Percentiles rank a stretch among this genome's conserved stretches.
Evolutionary conservation across 2,113 vertebrate genomes (phyloP).

Genomic region (Equus quagga): DNA sequence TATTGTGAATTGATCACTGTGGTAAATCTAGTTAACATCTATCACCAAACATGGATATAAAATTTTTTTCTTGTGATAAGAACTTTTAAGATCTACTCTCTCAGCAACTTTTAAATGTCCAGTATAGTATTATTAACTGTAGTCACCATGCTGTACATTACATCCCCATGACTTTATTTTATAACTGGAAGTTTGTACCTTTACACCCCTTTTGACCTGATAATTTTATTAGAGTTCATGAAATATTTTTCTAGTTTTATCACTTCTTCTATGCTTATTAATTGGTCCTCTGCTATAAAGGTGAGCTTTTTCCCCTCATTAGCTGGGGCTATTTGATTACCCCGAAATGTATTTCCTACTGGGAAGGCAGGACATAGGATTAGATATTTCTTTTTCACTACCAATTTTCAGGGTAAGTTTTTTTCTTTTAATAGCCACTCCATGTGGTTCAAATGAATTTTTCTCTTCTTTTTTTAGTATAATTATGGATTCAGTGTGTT

Average conservation of each 20-base stretch:
- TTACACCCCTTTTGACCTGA: neutral
- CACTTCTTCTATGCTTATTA: neutral
- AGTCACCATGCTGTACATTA: neutral
- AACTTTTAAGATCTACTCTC: neutral
- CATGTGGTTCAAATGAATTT: neutral
- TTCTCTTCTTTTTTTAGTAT: slow-evolving; percentile 9
- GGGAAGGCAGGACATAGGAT: neutral
- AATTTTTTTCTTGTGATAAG: neutral
- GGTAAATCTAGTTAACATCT: neutral
- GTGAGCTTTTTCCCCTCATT: neutral
- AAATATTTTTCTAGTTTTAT: slow-evolving; percentile 42
- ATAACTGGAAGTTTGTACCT: neutral
- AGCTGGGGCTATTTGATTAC: neutral
- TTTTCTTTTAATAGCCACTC: slow-evolving; percentile 5
- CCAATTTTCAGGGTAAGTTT: neutral
- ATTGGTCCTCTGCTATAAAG: neutral
- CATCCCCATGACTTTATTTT: neutral
- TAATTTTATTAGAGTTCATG: slow-evolving; percentile 52
- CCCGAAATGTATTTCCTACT: neutral
- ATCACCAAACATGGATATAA: neutral
- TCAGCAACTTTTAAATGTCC: neutral
- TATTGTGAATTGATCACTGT: neutral
- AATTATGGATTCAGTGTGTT: slow-evolving; percentile 13
- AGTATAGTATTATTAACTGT: neutral
- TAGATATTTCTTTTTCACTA: slow-evolving; percentile 36